phyloP scores from a whole-genome alignment of 2,113 vertebrate genomes.

The Ictalurus punctatus region DNA sequence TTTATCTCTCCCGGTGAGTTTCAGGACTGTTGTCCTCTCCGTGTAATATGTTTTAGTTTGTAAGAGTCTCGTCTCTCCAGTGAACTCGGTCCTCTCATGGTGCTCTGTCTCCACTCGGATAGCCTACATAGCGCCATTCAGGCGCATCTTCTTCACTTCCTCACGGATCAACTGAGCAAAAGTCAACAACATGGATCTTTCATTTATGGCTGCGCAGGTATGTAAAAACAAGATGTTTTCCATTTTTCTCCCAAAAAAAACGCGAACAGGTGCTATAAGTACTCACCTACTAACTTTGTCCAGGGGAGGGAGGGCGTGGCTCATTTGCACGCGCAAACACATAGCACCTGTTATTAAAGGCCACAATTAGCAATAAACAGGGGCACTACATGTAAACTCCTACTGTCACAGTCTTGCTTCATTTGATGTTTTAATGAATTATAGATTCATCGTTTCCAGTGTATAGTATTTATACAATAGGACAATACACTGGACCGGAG shows the following conservation, averaged over 20 bases:
- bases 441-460: not conserved
- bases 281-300: not conserved
- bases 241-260: not conserved
- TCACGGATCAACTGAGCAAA: conserved; percentile 57
- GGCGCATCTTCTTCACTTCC: conserved; percentile 39
- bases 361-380: not conserved
- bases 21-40: not conserved
- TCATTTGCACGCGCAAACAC: not conserved
- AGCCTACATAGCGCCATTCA: conserved; percentile 7
- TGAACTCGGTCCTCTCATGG: conserved; percentile 46
- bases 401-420: not conserved
- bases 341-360: not conserved
- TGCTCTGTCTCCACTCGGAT: conserved; percentile 38
- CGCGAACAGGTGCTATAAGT: not conserved
- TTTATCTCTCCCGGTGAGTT: not conserved
- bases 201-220: conserved; percentile 96
- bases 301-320: not conserved
- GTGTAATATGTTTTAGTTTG: not conserved
- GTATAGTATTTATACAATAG: not conserved
- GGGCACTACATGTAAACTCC: not conserved
- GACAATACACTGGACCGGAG: not conserved
- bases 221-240: conserved; percentile 34
- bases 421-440: not conserved
- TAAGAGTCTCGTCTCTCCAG: not conserved
- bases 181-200: conserved; percentile 85